Evolutionary conservation across 2,888 invertebrate species (phyloP).

Genomic region (Anoplius nigerrimus): DNA sequence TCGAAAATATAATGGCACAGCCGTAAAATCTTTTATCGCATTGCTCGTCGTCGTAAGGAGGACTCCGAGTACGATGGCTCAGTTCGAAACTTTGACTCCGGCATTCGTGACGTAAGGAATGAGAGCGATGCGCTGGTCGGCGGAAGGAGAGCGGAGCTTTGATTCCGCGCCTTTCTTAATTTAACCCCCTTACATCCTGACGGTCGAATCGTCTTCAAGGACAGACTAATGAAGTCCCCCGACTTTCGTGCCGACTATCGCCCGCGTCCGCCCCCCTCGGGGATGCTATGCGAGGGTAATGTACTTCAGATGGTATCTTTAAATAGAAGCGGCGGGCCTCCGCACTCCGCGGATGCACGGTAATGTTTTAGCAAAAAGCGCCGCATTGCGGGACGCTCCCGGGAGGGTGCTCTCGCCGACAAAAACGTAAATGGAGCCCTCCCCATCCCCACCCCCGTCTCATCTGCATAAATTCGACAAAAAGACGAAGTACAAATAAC

Average conservation of each 20-base stretch:
- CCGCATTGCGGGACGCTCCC: conserved; percentile 24
- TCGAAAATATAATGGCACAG: no score
- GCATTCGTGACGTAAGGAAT: no score
- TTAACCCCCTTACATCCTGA: background rate
- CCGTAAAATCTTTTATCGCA: no score
- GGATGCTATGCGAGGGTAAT: conserved; percentile 31
- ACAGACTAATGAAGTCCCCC: conserved; percentile 45
- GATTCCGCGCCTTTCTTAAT: background rate
- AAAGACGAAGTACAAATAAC: background rate
- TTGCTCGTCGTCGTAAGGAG: no score
- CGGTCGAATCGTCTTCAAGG: conserved; percentile 33
- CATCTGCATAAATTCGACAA: conserved; percentile 1
- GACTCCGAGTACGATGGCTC: no score
- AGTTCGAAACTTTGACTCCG: no score
- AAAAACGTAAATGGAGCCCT: conserved; percentile 6
- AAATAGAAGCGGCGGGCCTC: conserved; percentile 41
- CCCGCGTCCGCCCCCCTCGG: conserved; percentile 37
- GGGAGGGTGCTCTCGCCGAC: conserved; percentile 1
- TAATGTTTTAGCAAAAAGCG: conserved; percentile 20
- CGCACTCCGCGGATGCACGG: conserved; percentile 15
- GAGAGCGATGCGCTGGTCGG: background rate
- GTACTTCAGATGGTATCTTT: conserved; percentile 52
- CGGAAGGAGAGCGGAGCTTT: background rate
- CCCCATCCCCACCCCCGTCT: no score
- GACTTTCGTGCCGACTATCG: conserved; percentile 44